Conservation (phyloP, 2,797 vertebrate genomes). For the Acomys russatus region DNA sequence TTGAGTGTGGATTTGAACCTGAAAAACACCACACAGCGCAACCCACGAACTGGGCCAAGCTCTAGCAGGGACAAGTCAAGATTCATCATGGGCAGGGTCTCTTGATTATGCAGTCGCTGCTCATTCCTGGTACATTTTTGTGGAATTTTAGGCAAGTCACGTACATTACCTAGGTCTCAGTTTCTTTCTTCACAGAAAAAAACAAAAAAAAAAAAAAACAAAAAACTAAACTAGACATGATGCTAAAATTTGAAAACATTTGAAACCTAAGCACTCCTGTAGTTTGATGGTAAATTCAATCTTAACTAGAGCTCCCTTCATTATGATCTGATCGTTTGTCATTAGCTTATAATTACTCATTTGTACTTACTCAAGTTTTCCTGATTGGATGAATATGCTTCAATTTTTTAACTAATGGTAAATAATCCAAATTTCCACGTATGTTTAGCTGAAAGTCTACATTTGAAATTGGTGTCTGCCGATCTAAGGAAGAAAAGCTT, state of each 20-base stretch:
- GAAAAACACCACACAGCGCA: neutral
- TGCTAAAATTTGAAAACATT: neutral
- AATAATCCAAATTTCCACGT: neutral
- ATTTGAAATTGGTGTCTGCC: neutral
- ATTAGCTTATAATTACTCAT: neutral
- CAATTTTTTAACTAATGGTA: neutral
- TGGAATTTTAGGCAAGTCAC: neutral
- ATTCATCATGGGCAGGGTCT: rapidly evolving
- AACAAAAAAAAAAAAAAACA: neutral
- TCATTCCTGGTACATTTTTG: neutral
- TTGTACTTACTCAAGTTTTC: neutral
- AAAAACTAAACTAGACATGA: neutral
- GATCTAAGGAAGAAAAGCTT: neutral
- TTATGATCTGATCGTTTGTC: neutral
- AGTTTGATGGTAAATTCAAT: neutral
- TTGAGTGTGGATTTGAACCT: neutral
- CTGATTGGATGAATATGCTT: neutral
- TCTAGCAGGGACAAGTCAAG: neutral
- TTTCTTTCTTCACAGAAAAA: neutral
- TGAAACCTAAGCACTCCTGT: neutral
- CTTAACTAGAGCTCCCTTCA: neutral
- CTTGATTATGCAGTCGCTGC: too few relatives aligned
- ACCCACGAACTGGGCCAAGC: neutral
- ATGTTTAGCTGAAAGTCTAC: neutral
- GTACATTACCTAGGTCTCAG: neutral